Base-by-base conservation (phyloP, 2,888 invertebrate genomes). In the Mystacides longicornis region DNA sequence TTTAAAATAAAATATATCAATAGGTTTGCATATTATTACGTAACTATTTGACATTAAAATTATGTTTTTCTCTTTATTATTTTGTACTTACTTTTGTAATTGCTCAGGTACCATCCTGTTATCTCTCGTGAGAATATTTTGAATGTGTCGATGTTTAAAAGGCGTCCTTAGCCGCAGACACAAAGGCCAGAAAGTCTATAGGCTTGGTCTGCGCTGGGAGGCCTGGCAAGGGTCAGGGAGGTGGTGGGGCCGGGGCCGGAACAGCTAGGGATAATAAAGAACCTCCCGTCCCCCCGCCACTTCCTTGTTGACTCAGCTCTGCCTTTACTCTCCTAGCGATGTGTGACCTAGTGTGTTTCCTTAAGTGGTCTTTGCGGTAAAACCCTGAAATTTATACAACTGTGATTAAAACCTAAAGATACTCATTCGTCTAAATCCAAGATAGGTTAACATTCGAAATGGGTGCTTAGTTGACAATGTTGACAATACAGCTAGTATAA, bases 281-380 rank as follows among this genome's bases (percentile, higher is more conserved):
- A n/a, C 69, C 66, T 21, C 67, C 67, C 23, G 65, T 64, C 16
- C 68, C 65, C 19, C 67, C 67, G n/a, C 66, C 66, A 62, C 72
- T 75, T 64, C 71, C 75, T 71, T 86, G 86, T 67, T 87, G 87
- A 48, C 88, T 87, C 63, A 90, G 77, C 70, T 90, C 89, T 11
- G 89, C 89, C 71, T 91, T 91, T 53, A 90, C 89, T 59, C 89
- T 83, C 54, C 89, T 81, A 43, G 89, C 89, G 69, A 90, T 89
- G 69, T 91, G 90, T 60, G 89, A 89, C 46, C 89, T 81, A 42
- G 89, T 87, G 69, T 91, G 90, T 68, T 91, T 91, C 65, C 89
- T 82, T 58, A 92, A 76, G 71, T 91, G 91, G 72, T 91, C 91
- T 67, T 91, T 90, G 63, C 92, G 83, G 72, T 92, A 91, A 73